phyloP scores from a whole-genome alignment of 2,888 invertebrate species.

The Deilephila elpenor region DNA sequence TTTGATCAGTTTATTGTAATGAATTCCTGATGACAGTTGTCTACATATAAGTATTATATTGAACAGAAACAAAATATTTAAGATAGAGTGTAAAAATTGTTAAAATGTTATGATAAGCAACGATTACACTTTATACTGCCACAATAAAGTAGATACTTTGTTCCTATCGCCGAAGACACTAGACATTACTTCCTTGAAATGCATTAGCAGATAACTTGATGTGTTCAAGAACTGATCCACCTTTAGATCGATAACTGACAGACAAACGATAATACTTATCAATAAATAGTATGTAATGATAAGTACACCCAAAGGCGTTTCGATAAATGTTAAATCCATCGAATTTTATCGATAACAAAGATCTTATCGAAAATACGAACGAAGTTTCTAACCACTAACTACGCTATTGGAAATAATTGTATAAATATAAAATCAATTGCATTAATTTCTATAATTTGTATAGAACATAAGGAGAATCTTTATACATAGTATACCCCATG shows the following conservation, averaged over 20 bases:
- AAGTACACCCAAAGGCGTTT: not conserved
- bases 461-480: not conserved
- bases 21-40: not conserved
- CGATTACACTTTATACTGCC: not conserved
- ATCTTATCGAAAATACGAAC: slow-evolving; percentile 3
- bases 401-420: not conserved
- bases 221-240: slow-evolving; percentile 19
- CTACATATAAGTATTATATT: not conserved
- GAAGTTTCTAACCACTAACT: slow-evolving; percentile 1
- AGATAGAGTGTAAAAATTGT: no score
- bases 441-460: not conserved
- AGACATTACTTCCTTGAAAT: not conserved
- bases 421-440: not conserved
- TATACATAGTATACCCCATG: not conserved
- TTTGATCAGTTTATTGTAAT: not conserved
- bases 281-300: not conserved
- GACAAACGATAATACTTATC: slow-evolving; percentile 10
- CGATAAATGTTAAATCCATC: not conserved
- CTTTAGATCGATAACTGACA: slow-evolving; percentile 9
- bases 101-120: not conserved
- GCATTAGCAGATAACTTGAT: not conserved
- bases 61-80: not conserved
- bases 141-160: not conserved
- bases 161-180: not conserved
- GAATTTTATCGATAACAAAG: not conserved